Conservation (phyloP, 2,113 vertebrate species). For the Colistium nudipinnis region DNA sequence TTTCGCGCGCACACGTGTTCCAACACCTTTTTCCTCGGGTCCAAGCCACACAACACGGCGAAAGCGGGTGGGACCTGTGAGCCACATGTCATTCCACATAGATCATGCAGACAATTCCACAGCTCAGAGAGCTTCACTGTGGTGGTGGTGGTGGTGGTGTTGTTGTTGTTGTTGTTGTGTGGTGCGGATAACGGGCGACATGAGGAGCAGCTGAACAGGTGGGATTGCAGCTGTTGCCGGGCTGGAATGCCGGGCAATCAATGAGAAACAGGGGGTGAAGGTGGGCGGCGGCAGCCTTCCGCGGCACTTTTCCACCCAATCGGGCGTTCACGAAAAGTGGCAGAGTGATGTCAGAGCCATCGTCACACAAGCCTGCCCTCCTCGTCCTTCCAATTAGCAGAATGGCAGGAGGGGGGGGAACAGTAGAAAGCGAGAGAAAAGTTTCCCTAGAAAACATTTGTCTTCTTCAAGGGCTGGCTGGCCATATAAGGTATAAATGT, state of each 20-base stretch:
- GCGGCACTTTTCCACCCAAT: constrained; percentile 67
- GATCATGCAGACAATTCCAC: constrained; percentile 75
- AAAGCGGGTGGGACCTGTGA: constrained; percentile 61
- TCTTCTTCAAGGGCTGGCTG: background rate
- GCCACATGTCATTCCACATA: constrained; percentile 70
- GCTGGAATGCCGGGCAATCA: constrained; percentile 30
- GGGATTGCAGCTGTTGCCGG: constrained; percentile 60
- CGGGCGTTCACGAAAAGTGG: constrained; percentile 72
- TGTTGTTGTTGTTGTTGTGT: no score
- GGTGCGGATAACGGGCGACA: constrained; percentile 50
- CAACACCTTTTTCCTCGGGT: constrained; percentile 15
- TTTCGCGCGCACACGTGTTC: constrained; percentile 37
- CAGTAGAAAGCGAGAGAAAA: constrained; percentile 4
- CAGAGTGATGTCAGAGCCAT: constrained; percentile 48
- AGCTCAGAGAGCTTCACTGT: constrained; percentile 39
- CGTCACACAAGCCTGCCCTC: constrained; percentile 33
- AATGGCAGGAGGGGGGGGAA: constrained; percentile 19
- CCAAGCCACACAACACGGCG: constrained; percentile 57
- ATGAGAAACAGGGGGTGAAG: constrained; percentile 29
- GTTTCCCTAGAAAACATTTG: constrained; percentile 6
- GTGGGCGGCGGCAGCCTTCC: constrained; percentile 16
- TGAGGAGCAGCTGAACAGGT: constrained; percentile 53
- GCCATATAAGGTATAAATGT: background rate
- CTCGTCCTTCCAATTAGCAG: constrained; percentile 35
- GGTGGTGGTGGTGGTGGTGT: no score